A percentile compares a stretch with the other conserved stretches of the same genome.
Evolutionary conservation across 2,113 vertebrate species (phyloP).

Genomic region (Tragelaphus buxtoni): DNA sequence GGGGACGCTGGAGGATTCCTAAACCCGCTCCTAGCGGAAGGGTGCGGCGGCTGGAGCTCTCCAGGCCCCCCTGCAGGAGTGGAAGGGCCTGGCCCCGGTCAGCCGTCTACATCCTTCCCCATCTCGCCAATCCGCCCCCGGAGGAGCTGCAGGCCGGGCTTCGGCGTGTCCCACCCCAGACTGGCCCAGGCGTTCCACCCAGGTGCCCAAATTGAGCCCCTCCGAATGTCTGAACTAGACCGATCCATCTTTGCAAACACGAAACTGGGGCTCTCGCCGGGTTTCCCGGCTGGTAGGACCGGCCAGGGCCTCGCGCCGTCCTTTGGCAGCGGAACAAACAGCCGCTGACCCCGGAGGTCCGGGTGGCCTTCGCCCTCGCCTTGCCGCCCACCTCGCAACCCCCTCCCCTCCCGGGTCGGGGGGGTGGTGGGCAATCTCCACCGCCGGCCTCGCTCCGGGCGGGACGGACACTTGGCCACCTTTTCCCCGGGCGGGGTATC

Average conservation of each 20-base stretch:
- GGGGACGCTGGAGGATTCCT: not conserved
- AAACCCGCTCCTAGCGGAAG: not conserved
- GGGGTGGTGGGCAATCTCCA: not conserved
- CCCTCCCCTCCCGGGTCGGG: not conserved
- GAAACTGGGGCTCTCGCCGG: not conserved
- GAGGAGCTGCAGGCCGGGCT: not conserved
- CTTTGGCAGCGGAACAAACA: not conserved
- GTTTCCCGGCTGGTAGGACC: not conserved
- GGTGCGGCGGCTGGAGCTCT: not conserved
- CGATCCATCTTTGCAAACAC: not conserved
- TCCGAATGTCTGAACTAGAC: not conserved
- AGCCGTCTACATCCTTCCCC: not conserved
- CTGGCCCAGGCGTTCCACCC: not conserved
- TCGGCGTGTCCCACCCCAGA: not conserved
- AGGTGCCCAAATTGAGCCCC: not conserved
- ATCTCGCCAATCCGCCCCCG: not conserved
- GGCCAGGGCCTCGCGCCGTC: not conserved
- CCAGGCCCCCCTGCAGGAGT: not conserved
- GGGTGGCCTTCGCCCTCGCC: constrained; percentile 6
- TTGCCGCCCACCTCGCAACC: not conserved
- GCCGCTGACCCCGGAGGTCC: not conserved
- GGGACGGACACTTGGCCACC: not conserved
- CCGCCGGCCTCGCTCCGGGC: not conserved
- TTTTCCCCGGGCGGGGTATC: not conserved
- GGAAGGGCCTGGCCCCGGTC: not conserved